Base-by-base conservation (phyloP, 2,888 invertebrate genomes). In the Polydrusus cervinus region DNA sequence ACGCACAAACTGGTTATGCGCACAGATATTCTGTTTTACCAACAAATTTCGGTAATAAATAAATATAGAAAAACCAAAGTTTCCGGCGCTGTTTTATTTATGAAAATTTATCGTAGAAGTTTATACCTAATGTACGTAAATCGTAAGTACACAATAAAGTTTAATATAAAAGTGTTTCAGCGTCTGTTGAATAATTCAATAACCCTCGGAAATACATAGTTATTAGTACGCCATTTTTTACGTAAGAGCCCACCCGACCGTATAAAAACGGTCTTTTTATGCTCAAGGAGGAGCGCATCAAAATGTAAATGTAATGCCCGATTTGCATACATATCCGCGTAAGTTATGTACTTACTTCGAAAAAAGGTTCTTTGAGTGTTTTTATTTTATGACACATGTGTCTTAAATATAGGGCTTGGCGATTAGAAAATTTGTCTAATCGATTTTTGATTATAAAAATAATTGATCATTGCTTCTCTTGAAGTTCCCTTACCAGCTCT, bases 171-270 rank as follows among this genome's bases (percentile, higher is more conserved):
- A 53, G 53, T 53, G n/a, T 53, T 53, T 30, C n/a, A 30, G 30
- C 30, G 13, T n/a, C 53, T 30, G 6, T 30, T 53, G 53, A 53
- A 53, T 53, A 53, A 53, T 53, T 53, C 53, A 53, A 30, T 25
- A 30, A 25, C n/a, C 53, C n/a, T 30, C 30, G 53, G 30, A 53
- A 51, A 53, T 53, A 53, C 53, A 53, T 53, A 53, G 53, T 53
- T 53, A 53, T 53, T 53, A 53, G 53, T 53, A 30, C 53, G 53
- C 53, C n/a, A 53, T 53, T 53, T 53, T 51, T 53, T 53, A 53
- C n/a, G 25, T n/a, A 30, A 53, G 20, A 30, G 25, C 53, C 8
- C n/a, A 53, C 30, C 25, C 53, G n/a, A 30, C 53, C 53, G 53
- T 53, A 53, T 47, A n/a, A 49, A 53, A 53, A 53, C 25, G 30